Evolutionary conservation across 92 coral and sea anemone genomes (phyloP).

Genomic region (Micromussa lordhowensis): DNA sequence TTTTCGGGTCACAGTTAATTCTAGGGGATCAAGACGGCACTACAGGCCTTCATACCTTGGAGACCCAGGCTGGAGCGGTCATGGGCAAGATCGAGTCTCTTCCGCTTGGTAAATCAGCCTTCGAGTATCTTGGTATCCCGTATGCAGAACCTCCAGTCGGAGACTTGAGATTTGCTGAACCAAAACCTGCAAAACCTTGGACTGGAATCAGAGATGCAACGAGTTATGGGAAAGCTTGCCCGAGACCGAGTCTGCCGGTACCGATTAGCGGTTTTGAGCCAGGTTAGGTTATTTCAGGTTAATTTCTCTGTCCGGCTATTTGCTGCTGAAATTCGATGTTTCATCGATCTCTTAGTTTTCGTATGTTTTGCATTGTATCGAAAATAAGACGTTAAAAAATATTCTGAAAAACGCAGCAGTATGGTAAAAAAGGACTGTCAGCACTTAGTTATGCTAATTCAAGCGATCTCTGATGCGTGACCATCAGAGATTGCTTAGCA

Average conservation of each 20-base stretch:
- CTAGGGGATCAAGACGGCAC: neutral
- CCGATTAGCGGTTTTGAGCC: neutral
- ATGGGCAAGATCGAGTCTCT: conserved; percentile 64
- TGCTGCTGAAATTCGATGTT: neutral
- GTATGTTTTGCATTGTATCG: neutral
- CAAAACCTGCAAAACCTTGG: conserved; percentile 72
- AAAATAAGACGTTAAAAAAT: neutral
- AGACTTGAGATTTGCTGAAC: conserved; percentile 76
- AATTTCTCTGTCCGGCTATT: neutral
- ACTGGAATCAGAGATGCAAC: conserved; percentile 32
- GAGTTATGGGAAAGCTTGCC: neutral
- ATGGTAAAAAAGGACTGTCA: neutral
- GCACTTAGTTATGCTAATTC: neutral
- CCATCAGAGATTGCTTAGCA: neutral
- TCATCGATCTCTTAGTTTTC: neutral
- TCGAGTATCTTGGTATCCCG: conserved; percentile 82
- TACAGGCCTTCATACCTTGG: conserved; percentile 47
- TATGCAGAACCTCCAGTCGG: conserved; percentile 82
- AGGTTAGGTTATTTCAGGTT: neutral
- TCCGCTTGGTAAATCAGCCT: conserved; percentile 49
- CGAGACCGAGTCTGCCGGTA: neutral
- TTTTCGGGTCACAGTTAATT: neutral
- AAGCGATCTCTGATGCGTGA: neutral
- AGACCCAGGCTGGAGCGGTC: conserved; percentile 62
- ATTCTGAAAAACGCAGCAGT: no score